phyloP scores from a whole-genome alignment of 2,113 vertebrate species.

The Bubo bubo region DNA sequence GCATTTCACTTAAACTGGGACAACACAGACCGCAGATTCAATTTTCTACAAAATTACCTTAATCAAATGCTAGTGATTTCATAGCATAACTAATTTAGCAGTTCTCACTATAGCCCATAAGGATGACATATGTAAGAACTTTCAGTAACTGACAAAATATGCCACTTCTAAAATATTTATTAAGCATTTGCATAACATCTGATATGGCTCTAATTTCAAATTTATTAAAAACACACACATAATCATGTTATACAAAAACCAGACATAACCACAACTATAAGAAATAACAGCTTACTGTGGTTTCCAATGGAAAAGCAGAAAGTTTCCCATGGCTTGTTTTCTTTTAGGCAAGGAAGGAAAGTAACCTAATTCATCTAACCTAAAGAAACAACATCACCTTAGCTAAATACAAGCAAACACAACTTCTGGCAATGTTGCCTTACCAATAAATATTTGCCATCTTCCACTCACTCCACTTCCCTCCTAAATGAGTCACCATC shows the following conservation, averaged over 20 bases:
- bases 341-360: constrained; percentile 31
- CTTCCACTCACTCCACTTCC: not conserved
- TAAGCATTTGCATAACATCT: constrained; percentile 1
- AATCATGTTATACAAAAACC: not conserved
- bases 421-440: not conserved
- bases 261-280: not conserved
- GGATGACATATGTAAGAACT: not conserved
- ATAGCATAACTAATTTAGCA: not conserved
- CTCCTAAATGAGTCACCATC: constrained; percentile 20
- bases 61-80: not conserved
- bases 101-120: not conserved
- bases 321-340: constrained; percentile 55
- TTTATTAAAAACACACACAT: not conserved
- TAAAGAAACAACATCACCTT: not conserved
- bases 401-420: constrained; percentile 14
- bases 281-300: not conserved
- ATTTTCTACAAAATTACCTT: not conserved
- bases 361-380: not conserved
- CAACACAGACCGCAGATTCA: not conserved
- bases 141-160: constrained; percentile 1
- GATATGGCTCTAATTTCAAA: constrained; percentile 38
- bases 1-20: not conserved
- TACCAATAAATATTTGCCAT: not conserved
- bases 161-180: not conserved
- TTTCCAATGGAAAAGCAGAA: constrained; percentile 19